Base-by-base conservation (phyloP, 2,888 invertebrate genomes). In the Osmoderma eremita region DNA sequence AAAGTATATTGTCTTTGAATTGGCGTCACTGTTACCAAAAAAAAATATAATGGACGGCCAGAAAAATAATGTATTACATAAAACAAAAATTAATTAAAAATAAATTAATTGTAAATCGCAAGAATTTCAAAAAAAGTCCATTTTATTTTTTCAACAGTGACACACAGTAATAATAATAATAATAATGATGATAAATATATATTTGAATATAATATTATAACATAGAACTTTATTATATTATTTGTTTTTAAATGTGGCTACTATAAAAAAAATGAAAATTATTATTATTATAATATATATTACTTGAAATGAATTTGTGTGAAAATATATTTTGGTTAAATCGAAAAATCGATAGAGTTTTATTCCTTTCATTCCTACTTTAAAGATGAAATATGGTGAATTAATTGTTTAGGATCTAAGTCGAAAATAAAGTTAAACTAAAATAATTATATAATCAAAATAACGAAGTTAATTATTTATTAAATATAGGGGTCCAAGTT, bases 301-400 rank as follows among this genome's bases (percentile, higher is more conserved):
- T 62, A 38, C 39, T 53, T 41, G 61, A 67, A 62, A 45, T 30
- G 30, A 65, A 53, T 63, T 49, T 71, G 67, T 78, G 78, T 78
- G 77, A 77, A 75, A 76, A 79, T 78, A 78, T 79, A 78, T 78
- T 78, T 79, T 78, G 76, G 76, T 73, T 79, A 78, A 78, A 75
- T 74, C 75, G 68, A 75, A 71, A 61, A 45, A 53, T 39, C 18
- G 53, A 53, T 63, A 69, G 77, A 72, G 78, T 79, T 79, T 78
- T 77, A 78, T 78, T 77, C 75, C 73, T 30, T 2, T 30, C 30
- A 5, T 72, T 49, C 53, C 63, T 64, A 3, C 10, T 30, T 30
- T 30, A 8, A 30, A 30, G 30, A 5, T 30, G 30, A 30, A 30
- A 24, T 5, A 4, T 4, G 5, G 5, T 4, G 3, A 30, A 65